Percentiles rank a stretch among this genome's conserved stretches.
Evolutionary conservation across 2,797 vertebrate genomes (phyloP).

Genomic region (Pteronotus mesoamericanus): DNA sequence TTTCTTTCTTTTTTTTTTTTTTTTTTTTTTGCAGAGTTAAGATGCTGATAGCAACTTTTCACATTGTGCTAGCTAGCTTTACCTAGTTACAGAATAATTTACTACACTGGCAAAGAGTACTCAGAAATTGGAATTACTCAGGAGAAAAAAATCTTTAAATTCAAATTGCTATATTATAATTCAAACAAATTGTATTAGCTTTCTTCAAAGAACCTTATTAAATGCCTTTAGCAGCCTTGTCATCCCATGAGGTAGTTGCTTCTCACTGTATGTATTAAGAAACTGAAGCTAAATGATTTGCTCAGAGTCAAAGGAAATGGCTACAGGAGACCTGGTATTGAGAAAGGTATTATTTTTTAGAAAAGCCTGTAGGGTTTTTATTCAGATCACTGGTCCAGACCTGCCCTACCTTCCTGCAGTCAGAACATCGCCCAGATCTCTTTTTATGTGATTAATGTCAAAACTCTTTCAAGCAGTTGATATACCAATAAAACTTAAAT

Average conservation of each 20-base stretch:
- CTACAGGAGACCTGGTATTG: neutral
- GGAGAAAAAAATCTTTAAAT: constrained; percentile 47
- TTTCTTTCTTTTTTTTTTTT: neutral
- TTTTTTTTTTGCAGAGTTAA: neutral
- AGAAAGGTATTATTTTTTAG: constrained; percentile 8
- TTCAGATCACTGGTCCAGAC: neutral
- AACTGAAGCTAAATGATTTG: constrained; percentile 46
- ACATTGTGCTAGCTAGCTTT: neutral
- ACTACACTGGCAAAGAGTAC: constrained; percentile 6
- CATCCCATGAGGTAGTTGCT: neutral
- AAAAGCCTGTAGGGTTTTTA: neutral
- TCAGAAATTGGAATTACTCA: constrained; percentile 28
- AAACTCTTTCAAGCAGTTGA: constrained; percentile 34
- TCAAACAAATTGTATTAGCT: constrained; percentile 31
- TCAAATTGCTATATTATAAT: constrained; percentile 54
- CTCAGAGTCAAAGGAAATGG: constrained; percentile 38
- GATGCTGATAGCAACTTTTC: constrained; percentile 17
- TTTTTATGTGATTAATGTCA: constrained; percentile 13
- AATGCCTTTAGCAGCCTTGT: constrained; percentile 16
- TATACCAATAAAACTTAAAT: constrained; percentile 32
- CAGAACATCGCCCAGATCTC: neutral
- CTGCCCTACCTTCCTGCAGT: neutral
- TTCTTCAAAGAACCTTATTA: constrained; percentile 57
- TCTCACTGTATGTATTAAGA: constrained; percentile 16
- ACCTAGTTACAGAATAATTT: constrained; percentile 41